Conservation (phyloP, 2,888 invertebrate species). For the Druceiella hillmani region DNA sequence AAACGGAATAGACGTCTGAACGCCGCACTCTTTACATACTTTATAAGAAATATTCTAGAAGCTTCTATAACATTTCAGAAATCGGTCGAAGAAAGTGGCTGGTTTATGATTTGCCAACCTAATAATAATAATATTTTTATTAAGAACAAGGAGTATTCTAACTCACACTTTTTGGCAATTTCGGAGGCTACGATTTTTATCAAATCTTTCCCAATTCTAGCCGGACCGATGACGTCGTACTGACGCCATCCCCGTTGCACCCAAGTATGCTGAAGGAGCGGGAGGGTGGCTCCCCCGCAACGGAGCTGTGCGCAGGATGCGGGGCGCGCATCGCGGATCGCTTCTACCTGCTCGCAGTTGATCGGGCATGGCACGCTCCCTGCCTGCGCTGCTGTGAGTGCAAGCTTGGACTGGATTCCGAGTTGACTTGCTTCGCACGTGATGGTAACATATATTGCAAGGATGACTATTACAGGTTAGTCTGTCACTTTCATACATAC, state of each 20-base stretch:
- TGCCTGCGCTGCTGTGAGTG: conserved; percentile 84
- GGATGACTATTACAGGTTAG: conserved; percentile 89
- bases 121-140: no score
- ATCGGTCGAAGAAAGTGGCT: no score
- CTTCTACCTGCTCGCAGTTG: conserved; percentile 76
- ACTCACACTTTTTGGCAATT: no score
- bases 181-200: no score
- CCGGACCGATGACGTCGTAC: no score
- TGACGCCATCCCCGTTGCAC: conserved; percentile 31
- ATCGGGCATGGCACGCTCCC: conserved; percentile 83
- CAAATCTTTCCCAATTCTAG: no score
- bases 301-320: conserved; percentile 58
- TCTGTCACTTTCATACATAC: conserved; percentile 5
- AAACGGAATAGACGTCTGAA: no score
- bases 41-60: no score
- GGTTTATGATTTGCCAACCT: no score
- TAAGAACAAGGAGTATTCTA: no score
- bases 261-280: conserved; percentile 64
- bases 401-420: conserved; percentile 75
- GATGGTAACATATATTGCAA: conserved; percentile 92
- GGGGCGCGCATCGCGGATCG: conserved; percentile 58
- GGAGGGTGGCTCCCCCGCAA: conserved; percentile 42
- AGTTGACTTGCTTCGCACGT: conserved; percentile 83
- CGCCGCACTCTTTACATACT: no score
- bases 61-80: no score